Base-by-base conservation (phyloP, 2,888 invertebrate genomes). In the Quadroppia sp. region DNA sequence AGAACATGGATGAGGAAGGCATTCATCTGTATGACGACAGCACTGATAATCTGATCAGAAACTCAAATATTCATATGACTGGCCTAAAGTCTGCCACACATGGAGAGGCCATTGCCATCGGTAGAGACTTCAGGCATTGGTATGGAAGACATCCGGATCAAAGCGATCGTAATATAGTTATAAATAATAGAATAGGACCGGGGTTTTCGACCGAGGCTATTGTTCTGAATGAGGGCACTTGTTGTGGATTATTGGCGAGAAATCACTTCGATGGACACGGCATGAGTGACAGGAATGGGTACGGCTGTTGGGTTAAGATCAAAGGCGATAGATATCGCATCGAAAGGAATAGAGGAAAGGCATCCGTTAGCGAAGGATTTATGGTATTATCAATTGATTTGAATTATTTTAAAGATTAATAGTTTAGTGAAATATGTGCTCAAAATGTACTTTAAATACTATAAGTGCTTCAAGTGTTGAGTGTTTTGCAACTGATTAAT, bases 241-340 rank as follows among this genome's bases (percentile, higher is more conserved):
- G 72, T 23, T 64, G 64, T 61, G 72, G 72, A 1, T 11, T 72
- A 25, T 20, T 72, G 9, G 30, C 40, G 4, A 2, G 72, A 23
- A 72, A 72, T 40, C 15, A 64, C n/a, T 72, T 72, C 23, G 72
- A 72, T 25, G 72, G 72, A 1, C 15, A 30, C 23, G 72, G 72
- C 1, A 72, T 72, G 72, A 28, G 20, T 20, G 64, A 36, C 17
- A 36, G 30, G 6, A 72, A 72, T 36, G 28, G 32, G 1, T 30
- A 36, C 32, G 72, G 36, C 1, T 32, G 59, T 61, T 72, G 72
- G 72, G 36, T 72, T 15, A 36, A 72, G 30, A 30, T 72, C n/a
- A 72, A 72, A 32, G 72, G 72, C 15, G 72, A 72, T 13, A 70
- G 36, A 1, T 71, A 56, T 50, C 30, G 32, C 13, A 71, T 71